Evolutionary conservation across 2,113 vertebrate genomes (phyloP), one percentile per base, ranked within the genome.

Genomic region (Perca flavescens): DNA sequence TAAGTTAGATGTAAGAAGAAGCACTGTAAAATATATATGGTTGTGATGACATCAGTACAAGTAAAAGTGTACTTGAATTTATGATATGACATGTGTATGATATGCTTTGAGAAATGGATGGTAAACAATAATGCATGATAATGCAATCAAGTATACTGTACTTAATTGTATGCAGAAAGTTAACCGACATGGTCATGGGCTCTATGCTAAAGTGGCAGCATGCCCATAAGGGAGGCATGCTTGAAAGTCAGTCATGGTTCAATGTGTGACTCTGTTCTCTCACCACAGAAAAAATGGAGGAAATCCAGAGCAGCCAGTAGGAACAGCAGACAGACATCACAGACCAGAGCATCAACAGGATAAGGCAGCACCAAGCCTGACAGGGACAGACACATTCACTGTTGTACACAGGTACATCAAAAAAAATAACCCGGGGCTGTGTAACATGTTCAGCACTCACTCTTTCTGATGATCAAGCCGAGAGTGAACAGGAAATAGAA

Each of bases 321-420:
- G 66, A 96, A 67, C n/a, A 98, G 96, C 64, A 97, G 84, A 0
- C 71, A 14, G 17, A 97, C 86, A 77, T 98, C 97, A 7, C 93
- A 84, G 72, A 75, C 81, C 84, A 97, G 79, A 50, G 86, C 80
- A 1, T 79, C 78, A 31, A 79, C 75, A 2, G 97, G 97, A 12
- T 96, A 98, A 78, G 95, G 96, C 92, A 97, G 94, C 58, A 89
- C 91, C 74, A 95, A 93, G 80, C 95, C 97, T 98, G 92, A 60
- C 56, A 73, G 62, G 40, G 67, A 68, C 69, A 77, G 11, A 77
- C 57, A 62, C 75, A 34, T 11, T 64, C 31, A 70, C 40, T 12
- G 60, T 10, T 66, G 21, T 16, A 19, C 49, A 4, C 22, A 47
- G 43, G 22, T n/a, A 40, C 9, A 60, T 12, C 9, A 74, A 21